Conservation (phyloP, 2,888 invertebrate species). For the Monoplex corrugatus region DNA sequence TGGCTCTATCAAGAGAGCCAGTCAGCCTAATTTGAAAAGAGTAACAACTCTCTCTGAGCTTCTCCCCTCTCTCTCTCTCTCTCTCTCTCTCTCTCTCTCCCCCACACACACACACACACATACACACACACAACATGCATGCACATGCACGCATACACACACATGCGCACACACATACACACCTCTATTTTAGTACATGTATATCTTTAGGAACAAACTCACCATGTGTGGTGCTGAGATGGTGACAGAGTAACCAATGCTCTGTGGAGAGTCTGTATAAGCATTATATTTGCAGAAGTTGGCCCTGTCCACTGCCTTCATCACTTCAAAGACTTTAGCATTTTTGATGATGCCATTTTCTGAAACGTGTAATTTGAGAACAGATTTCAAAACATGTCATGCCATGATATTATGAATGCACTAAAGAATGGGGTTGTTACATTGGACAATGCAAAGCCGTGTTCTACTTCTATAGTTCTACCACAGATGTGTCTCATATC, state of each 20-base stretch:
- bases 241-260: slow-evolving; percentile 94
- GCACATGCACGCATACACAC: not conserved
- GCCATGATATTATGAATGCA: no score
- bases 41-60: no score
- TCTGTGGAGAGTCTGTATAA: slow-evolving; percentile 82
- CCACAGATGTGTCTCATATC: no score
- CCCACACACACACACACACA: no score
- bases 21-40: no score
- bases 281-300: slow-evolving; percentile 76
- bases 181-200: no score
- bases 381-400: not conserved
- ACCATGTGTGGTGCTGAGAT: slow-evolving; percentile 82
- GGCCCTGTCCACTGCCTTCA: slow-evolving; percentile 80
- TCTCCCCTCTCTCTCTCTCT: no score
- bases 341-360: slow-evolving; percentile 80
- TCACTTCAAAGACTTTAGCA: slow-evolving; percentile 74
- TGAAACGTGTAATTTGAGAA: slow-evolving; percentile 56
- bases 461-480: no score
- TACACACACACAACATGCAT: not conserved
- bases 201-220: not conserved
- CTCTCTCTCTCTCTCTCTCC: no score
- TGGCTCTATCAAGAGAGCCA: no score
- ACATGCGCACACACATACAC: not conserved
- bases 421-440: no score
- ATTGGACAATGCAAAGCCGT: no score